Evolutionary conservation across 1,140 invertebrate genomes (phyloP).

Genomic region (Probaryconus sp.): DNA sequence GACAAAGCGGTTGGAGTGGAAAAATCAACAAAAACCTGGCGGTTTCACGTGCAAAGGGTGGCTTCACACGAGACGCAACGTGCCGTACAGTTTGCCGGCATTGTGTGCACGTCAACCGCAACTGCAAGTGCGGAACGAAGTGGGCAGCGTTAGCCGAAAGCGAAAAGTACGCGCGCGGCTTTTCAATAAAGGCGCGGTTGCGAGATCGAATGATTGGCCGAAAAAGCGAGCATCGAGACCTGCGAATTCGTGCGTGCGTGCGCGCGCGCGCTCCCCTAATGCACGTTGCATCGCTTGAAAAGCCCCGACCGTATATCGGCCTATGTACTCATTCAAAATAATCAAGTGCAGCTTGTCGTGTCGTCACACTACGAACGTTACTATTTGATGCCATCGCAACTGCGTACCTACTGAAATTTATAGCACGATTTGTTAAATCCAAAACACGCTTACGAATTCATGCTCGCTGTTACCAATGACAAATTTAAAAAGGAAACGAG

Average conservation of each 20-base stretch:
- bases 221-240: slow-evolving; percentile 44
- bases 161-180: slow-evolving; percentile 38
- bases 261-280: slow-evolving; percentile 35
- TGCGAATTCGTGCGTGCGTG: slow-evolving; percentile 42
- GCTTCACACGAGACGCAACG: slow-evolving; percentile 35
- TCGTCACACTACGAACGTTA: slow-evolving; percentile 20
- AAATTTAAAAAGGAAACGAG: too few relatives aligned
- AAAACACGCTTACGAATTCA: not conserved
- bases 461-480: too few relatives aligned
- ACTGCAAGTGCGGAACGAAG: slow-evolving; percentile 53
- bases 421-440: not conserved
- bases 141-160: slow-evolving; percentile 33
- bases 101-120: slow-evolving; percentile 48
- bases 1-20: slow-evolving; percentile 42
- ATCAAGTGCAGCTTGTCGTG: slow-evolving; percentile 34
- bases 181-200: slow-evolving; percentile 41
- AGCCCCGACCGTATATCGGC: slow-evolving; percentile 21
- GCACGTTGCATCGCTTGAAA: slow-evolving; percentile 12
- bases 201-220: slow-evolving; percentile 35
- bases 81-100: slow-evolving; percentile 33
- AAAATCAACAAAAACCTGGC: slow-evolving; percentile 44
- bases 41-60: slow-evolving; percentile 34
- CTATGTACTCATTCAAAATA: slow-evolving; percentile 52
- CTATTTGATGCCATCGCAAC: slow-evolving; percentile 30
- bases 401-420: not conserved